Evolutionary conservation across 1,140 invertebrate species (phyloP).

Genomic region (Polyergus mexicanus): DNA sequence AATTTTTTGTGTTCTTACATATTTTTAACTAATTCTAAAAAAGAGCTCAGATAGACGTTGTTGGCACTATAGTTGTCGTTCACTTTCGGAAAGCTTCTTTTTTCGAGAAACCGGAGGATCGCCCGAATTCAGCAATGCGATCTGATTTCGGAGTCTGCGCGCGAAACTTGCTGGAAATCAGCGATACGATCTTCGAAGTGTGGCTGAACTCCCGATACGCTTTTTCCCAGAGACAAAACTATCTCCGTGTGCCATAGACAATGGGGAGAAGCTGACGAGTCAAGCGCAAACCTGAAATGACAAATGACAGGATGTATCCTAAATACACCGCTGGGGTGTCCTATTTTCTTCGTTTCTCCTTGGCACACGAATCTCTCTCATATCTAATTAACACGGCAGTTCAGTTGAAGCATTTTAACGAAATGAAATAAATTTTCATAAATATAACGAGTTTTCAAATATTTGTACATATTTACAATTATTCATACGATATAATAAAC

Average conservation of each 20-base stretch:
- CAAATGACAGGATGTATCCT: slow-evolving; percentile 82
- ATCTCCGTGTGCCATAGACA: slow-evolving; percentile 77
- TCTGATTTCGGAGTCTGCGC: slow-evolving; percentile 11
- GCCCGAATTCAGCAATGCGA: neutral
- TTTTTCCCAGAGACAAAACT: slow-evolving; percentile 77
- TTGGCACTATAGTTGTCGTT: neutral
- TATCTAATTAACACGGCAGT: slow-evolving; percentile 1
- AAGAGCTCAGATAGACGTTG: neutral
- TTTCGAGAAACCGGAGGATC: neutral
- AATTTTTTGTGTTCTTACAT: neutral
- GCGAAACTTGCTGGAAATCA: slow-evolving; percentile 6
- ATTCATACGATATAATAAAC: neutral
- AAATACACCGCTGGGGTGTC: slow-evolving; percentile 61
- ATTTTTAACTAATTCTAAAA: neutral
- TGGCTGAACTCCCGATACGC: slow-evolving; percentile 12
- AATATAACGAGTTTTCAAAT: neutral
- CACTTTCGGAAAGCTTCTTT: slow-evolving; percentile 17
- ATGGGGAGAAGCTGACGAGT: slow-evolving; percentile 79
- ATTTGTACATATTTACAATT: neutral
- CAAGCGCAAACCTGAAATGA: slow-evolving; percentile 83
- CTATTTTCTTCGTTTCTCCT: slow-evolving; percentile 47
- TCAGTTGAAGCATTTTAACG: neutral
- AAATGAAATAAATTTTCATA: neutral
- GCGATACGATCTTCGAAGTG: slow-evolving; percentile 8
- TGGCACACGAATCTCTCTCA: neutral